Base-by-base conservation (phyloP, 2,888 invertebrate species). In the Sinodicranocentrus sp. region DNA sequence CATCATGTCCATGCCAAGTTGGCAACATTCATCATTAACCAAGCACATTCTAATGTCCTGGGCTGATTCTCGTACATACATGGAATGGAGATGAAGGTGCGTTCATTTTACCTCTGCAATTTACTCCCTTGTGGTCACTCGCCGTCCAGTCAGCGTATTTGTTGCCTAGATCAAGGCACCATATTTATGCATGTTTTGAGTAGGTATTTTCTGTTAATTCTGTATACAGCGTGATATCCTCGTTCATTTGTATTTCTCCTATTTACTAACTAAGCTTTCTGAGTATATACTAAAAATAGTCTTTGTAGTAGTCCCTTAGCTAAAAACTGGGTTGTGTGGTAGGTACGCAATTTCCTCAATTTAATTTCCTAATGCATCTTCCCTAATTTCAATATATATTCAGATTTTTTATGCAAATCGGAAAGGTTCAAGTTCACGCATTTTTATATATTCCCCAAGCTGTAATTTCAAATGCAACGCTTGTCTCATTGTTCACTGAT, bases 351-450 rank as follows among this genome's bases (percentile, higher is more conserved):
- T 33, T 70, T 61, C 59, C 57, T 78, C 78, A 78, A 63, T 78
- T 72, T 72, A 72, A 79, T 79, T 67, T 79, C 79, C 43, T 79
- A 79, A 79, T 79, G 79, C 65, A 79, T 54, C 39, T 79, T 65
- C 33, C 33, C 33, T 72, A 71, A 79, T 79, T 72, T 79, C 79
- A 79, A 79, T 78, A 70, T 78, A 78, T 78, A 78, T 79, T 79
- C 44, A 63, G 71, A 79, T 79, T 79, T 72, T 72, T 70, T 63
- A 70, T 78, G 71, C 44, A 78, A 71, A 59, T 78, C 19, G 70
- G 71, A 33, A 65, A 72, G 61, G 71, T 57, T 54, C 71, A 71
- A 72, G 79, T 79, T 79, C 79, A 79, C 65, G 71, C 65, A 48
- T 79, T 79, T 72, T 72, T 72, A n/a, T 33, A 33, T 33, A 79